These are phyloP conservation scores for Thunnus thynnus DNA, from an alignment of 2,113 vertebrate genomes.

Conservation along the genomic window DNA sequence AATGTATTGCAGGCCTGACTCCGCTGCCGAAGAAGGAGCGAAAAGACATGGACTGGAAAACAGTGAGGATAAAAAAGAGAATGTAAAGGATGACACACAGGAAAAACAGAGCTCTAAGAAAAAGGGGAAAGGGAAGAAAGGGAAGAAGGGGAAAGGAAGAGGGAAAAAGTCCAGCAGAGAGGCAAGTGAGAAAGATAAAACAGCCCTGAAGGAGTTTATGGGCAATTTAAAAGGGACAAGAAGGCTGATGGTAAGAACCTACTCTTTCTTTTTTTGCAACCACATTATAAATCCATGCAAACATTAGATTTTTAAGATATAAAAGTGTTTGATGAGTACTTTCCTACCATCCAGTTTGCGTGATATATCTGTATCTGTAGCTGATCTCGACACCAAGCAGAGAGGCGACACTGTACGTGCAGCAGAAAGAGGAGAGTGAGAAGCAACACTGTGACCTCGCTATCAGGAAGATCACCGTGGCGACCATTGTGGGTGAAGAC, in stretches of 20 bases:
- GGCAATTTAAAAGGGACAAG: constrained; percentile 76
- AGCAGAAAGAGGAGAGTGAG: constrained; percentile 80
- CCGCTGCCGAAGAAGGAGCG: constrained; percentile 33
- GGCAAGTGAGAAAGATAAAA: constrained; percentile 72
- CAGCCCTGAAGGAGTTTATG: constrained; percentile 76
- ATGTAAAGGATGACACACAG: constrained; percentile 38
- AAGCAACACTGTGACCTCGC: constrained; percentile 80
- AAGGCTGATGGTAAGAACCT: constrained; percentile 84
- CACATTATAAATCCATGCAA: not conserved
- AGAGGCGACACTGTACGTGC: constrained; percentile 75
- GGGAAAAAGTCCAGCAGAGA: constrained; percentile 81
- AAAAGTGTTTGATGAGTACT: not conserved
- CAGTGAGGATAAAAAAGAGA: constrained; percentile 33
- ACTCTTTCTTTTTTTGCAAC: not conserved
- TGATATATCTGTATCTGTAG: constrained; percentile 61
- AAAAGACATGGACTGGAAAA: constrained; percentile 45
- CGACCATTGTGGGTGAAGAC: constrained; percentile 78
- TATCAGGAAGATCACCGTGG: constrained; percentile 80
- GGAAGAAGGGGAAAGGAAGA: constrained; percentile 82
- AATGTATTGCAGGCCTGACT: constrained; percentile 45
- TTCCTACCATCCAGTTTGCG: not conserved
- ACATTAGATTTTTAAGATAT: not conserved
- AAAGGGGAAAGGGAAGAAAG: constrained; percentile 84
- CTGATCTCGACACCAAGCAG: constrained; percentile 82
- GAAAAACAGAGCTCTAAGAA: constrained; percentile 72